Conservation (phyloP, 1,140 invertebrate genomes). For the Micrasema longulum region DNA sequence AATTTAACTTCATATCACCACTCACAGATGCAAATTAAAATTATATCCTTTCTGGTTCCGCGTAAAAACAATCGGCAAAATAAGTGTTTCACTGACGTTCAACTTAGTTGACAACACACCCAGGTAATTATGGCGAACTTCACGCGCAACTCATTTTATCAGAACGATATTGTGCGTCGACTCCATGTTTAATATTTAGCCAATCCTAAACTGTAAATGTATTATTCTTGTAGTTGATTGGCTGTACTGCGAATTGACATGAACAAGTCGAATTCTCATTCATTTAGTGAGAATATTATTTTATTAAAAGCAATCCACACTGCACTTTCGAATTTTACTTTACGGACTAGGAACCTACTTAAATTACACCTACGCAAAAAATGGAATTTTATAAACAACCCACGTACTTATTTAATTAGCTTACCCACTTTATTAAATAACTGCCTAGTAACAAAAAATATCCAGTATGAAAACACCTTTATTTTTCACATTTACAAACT, state of each 20-base stretch:
- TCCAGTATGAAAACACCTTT: no score
- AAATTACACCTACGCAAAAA: no score
- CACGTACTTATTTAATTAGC: no score
- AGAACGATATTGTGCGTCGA: not conserved
- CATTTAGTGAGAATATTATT: no score
- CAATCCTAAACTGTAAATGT: constrained; percentile 6
- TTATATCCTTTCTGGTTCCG: not conserved
- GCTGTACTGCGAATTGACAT: not conserved
- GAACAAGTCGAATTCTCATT: no score
- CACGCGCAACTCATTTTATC: constrained; percentile 1
- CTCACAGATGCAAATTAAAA: constrained; percentile 9
- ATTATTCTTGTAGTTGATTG: constrained; percentile 4
- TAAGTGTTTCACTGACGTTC: constrained; percentile 32
- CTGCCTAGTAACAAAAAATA: no score
- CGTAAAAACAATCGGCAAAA: constrained; percentile 13
- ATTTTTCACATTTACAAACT: no score
- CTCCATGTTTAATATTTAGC: constrained; percentile 14
- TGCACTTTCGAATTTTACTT: no score
- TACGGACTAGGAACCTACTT: no score
- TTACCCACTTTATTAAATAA: no score
- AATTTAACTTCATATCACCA: constrained; percentile 12
- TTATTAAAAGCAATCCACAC: no score
- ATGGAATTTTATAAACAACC: no score
- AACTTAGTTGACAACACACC: constrained; percentile 45
- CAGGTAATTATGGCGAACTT: constrained; percentile 32